Conservation (phyloP, 2,888 invertebrate genomes). For the Chesias legatella region DNA sequence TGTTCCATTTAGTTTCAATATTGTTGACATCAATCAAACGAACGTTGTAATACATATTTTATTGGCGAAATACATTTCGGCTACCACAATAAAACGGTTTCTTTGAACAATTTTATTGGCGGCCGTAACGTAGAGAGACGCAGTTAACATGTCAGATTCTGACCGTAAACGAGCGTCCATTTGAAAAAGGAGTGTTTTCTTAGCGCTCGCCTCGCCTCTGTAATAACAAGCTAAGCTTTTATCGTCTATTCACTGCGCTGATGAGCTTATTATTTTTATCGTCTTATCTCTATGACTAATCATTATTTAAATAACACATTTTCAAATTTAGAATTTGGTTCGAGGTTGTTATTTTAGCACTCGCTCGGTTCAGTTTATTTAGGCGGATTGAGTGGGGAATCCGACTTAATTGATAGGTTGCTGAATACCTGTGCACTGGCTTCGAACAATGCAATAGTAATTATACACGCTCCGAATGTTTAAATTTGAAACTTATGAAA, state of each 20-base stretch:
- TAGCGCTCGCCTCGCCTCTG: conserved; percentile 51
- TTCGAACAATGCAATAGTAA: conserved; percentile 70
- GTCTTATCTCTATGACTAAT: conserved; percentile 61
- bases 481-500: conserved; percentile 77
- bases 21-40: conserved; percentile 52
- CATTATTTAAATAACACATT: conserved; percentile 45
- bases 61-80: conserved; percentile 50
- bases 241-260: conserved; percentile 68
- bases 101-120: conserved; percentile 72
- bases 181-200: conserved; percentile 75
- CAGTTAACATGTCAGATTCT: conserved; percentile 74
- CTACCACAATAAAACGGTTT: conserved; percentile 59
- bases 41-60: conserved; percentile 38
- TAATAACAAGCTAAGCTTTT: conserved; percentile 66
- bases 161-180: conserved; percentile 70
- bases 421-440: conserved; percentile 72
- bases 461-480: conserved; percentile 73
- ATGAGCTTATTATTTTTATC: conserved; percentile 73
- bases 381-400: conserved; percentile 60
- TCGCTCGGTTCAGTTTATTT: conserved; percentile 59
- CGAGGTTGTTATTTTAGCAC: conserved; percentile 63
- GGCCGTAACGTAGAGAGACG: conserved; percentile 66
- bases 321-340: conserved; percentile 33
- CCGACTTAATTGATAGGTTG: conserved; percentile 65
- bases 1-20: conserved; percentile 49